These are phyloP conservation scores for Cataglyphis livida DNA, from an alignment of 2,888 invertebrate genomes.

Conservation along the genomic window DNA sequence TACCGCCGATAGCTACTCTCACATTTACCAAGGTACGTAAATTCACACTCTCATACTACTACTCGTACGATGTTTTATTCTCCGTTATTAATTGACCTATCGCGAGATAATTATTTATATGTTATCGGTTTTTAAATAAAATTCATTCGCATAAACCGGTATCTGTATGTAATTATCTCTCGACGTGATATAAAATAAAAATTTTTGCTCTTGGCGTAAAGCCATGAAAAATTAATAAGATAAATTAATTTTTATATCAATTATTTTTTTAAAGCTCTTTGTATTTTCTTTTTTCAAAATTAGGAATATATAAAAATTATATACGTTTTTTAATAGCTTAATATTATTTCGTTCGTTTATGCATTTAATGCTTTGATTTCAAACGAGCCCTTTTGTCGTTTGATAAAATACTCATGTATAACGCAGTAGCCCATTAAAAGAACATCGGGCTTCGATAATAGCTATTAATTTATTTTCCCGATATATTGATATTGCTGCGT, in stretches of 20 bases:
- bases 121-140: not conserved
- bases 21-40: conserved; percentile 94
- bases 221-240: not conserved
- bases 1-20: conserved; percentile 96
- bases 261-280: not conserved
- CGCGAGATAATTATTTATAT: conserved; percentile 11
- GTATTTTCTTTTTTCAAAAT: not conserved
- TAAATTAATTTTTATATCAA: not conserved
- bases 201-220: not conserved
- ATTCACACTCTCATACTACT: not conserved
- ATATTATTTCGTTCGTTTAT: conserved; percentile 31
- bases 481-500: conserved; percentile 40
- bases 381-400: conserved; percentile 11
- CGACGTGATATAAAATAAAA: not conserved
- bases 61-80: conserved; percentile 12
- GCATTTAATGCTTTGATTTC: conserved; percentile 31
- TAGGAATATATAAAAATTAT: conserved; percentile 9
- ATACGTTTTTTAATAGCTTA: not conserved
- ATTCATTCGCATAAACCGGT: conserved; percentile 5
- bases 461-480: conserved; percentile 43
- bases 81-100: conserved; percentile 1
- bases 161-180: not conserved
- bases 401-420: conserved; percentile 16
- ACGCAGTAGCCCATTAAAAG: conserved; percentile 36
- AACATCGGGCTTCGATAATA: conserved; percentile 33